Conservation (phyloP, 2,797 vertebrate genomes). For the Alfaro cultratus region DNA sequence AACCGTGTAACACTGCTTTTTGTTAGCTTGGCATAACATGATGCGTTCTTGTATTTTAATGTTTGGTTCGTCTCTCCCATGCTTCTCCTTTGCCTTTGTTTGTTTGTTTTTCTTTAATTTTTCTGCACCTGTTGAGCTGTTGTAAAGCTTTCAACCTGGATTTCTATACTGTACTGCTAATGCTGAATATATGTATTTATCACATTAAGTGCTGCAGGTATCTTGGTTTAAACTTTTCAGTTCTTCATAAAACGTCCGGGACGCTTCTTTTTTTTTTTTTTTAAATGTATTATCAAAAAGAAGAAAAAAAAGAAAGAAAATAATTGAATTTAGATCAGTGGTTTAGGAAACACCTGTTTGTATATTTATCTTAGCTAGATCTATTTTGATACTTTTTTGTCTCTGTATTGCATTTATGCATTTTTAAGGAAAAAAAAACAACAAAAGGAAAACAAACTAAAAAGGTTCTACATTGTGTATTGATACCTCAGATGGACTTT, state of each 20-base stretch:
- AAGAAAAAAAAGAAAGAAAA: constrained; percentile 75
- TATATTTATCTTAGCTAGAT: constrained; percentile 93
- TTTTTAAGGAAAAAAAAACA: constrained; percentile 83
- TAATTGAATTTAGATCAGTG: constrained; percentile 85
- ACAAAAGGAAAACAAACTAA: constrained; percentile 81
- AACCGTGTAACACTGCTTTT: constrained; percentile 77
- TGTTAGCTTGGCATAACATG: constrained; percentile 75
- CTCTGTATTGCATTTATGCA: constrained; percentile 89
- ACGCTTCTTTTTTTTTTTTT: constrained; percentile 72
- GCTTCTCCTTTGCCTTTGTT: constrained; percentile 29
- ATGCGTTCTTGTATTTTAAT: constrained; percentile 86
- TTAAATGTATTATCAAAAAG: constrained; percentile 82
- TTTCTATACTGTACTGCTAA: constrained; percentile 85
- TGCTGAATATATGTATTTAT: constrained; percentile 87
- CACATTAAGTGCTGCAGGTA: constrained; percentile 86
- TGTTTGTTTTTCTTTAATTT: constrained; percentile 38
- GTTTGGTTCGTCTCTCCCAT: constrained; percentile 78
- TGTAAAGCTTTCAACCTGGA: constrained; percentile 85
- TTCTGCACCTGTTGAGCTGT: constrained; percentile 77
- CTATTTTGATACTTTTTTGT: constrained; percentile 91
- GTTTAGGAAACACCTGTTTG: constrained; percentile 89
- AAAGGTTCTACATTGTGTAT: constrained; percentile 83
- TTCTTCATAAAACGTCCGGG: constrained; percentile 85
- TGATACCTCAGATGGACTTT: constrained; percentile 89
- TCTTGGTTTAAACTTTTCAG: constrained; percentile 76